Percentiles rank a stretch among this genome's conserved stretches.
phyloP scores from a whole-genome alignment of 2,797 vertebrate genomes.

The Emydoidea blandingii region DNA sequence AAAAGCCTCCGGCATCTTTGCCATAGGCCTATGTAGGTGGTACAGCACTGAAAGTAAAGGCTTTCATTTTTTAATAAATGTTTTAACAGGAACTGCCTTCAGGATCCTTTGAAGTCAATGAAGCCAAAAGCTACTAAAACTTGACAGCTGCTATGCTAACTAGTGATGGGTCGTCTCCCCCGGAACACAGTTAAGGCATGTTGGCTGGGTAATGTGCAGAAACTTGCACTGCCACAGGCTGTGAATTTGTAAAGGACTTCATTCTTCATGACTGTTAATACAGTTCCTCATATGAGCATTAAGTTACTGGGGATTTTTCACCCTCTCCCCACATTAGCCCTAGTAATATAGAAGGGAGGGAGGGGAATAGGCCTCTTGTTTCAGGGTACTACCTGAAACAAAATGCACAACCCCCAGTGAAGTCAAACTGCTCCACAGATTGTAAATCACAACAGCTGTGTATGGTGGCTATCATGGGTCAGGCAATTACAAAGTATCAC shows the following conservation, averaged over 20 bases:
- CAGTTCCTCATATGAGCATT: neutral
- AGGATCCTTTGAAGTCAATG: constrained; percentile 38
- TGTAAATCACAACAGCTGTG: neutral
- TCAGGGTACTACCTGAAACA: neutral
- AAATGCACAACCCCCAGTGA: neutral
- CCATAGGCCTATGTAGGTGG: constrained; percentile 1
- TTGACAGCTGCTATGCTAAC: neutral
- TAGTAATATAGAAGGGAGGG: too few relatives aligned
- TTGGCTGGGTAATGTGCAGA: neutral
- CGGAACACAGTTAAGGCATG: neutral
- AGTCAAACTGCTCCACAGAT: neutral
- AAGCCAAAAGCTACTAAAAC: constrained; percentile 29
- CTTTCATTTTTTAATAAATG: constrained; percentile 38
- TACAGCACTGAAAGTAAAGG: constrained; percentile 17
- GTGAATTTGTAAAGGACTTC: neutral
- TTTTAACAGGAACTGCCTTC: constrained; percentile 21
- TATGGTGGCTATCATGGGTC: neutral
- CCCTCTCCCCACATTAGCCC: neutral
- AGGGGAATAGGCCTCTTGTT: neutral
- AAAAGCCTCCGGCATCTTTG: constrained; percentile 11
- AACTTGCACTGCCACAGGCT: neutral
- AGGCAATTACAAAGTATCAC: neutral
- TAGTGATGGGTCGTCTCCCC: constrained; percentile 7
- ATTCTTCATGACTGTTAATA: neutral
- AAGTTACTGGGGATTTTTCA: neutral